Conservation (phyloP, 1,140 invertebrate genomes). For the Drosophila pseudoananassae region DNA sequence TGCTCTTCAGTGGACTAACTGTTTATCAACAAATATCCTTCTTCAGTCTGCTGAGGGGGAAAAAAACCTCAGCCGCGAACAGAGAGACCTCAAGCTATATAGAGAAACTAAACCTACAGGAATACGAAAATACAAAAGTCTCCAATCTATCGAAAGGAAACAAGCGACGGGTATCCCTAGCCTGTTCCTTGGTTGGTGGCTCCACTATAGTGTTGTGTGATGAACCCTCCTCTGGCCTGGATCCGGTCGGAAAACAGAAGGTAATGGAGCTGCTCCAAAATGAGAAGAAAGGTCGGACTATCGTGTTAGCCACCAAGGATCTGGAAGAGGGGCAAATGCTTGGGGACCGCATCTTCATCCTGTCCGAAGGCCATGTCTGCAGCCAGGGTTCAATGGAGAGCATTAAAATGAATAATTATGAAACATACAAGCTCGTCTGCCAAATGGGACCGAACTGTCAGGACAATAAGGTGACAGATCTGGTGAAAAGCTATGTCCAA, state of each 20-base stretch:
- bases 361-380: conserved; percentile 91
- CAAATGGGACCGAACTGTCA: conserved; percentile 10
- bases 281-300: conserved; percentile 87
- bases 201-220: conserved; percentile 91
- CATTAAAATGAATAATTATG: conserved; percentile 91
- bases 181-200: conserved; percentile 90
- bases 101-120: conserved; percentile 87
- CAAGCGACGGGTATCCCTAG: conserved; percentile 90
- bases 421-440: conserved; percentile 28
- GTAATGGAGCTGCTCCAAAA: conserved; percentile 93
- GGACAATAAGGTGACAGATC: conserved; percentile 3
- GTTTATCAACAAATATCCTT: conserved; percentile 95
- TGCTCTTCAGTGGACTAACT: conserved; percentile 94
- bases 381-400: conserved; percentile 93
- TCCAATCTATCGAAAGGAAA: conserved; percentile 91
- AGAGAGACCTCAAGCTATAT: conserved; percentile 87
- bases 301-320: conserved; percentile 97
- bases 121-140: conserved; percentile 85
- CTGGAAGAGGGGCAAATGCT: conserved; percentile 99
- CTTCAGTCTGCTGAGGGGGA: conserved; percentile 90
- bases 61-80: conserved; percentile 85
- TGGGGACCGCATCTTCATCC: conserved; percentile 96
- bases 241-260: conserved; percentile 93
- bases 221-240: conserved; percentile 97
- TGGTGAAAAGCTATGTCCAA: not conserved